Percentiles rank a stretch among this genome's conserved stretches.
Conservation (phyloP, 1,140 invertebrate genomes). For the Brachionus manjavacas region DNA sequence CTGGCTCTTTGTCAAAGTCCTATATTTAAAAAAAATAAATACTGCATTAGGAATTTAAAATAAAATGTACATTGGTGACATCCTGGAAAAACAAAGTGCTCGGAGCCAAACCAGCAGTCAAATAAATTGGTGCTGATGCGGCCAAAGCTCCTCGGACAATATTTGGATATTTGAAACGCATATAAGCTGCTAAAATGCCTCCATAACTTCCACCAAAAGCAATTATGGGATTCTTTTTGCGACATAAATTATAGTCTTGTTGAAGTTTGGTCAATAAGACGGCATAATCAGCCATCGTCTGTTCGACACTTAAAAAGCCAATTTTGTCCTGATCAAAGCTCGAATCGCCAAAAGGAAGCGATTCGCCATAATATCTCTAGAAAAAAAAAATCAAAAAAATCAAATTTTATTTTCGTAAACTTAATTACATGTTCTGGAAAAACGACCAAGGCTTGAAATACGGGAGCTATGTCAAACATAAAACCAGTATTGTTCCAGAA, state of each 20-base stretch:
- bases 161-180: constrained; percentile 91
- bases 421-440: constrained; percentile 73
- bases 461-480: constrained; percentile 80
- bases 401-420: neutral
- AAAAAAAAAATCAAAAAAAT: neutral
- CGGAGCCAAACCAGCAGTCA: constrained; percentile 29
- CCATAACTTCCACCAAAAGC: constrained; percentile 87
- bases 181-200: constrained; percentile 91
- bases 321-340: constrained; percentile 44
- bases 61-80: constrained; percentile 19
- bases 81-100: constrained; percentile 28
- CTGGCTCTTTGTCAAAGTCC: constrained; percentile 38
- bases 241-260: constrained; percentile 47
- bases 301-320: constrained; percentile 81
- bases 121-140: constrained; percentile 82
- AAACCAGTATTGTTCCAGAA: constrained; percentile 92
- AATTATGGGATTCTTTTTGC: constrained; percentile 69
- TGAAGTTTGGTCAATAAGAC: constrained; percentile 70
- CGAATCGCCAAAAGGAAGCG: constrained; percentile 75
- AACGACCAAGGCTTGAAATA: constrained; percentile 75
- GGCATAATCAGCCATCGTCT: constrained; percentile 89
- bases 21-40: neutral
- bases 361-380: constrained; percentile 78
- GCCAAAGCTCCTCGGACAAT: constrained; percentile 78
- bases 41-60: neutral